phyloP scores from a whole-genome alignment of 2,888 invertebrate genomes.

The Eumerus sabulonum region DNA sequence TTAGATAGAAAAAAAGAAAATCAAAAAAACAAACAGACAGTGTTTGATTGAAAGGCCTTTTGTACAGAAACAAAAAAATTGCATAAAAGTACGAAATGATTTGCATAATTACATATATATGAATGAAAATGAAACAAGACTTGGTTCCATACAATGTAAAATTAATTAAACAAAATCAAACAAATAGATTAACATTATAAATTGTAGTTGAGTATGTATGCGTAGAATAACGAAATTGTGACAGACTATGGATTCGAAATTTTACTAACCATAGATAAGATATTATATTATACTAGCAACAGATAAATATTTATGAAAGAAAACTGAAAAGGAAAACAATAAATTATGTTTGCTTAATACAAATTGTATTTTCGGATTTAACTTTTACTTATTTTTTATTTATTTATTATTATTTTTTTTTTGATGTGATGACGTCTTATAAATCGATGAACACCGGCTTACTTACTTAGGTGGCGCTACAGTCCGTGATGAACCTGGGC shows the following conservation, averaged over 20 bases:
- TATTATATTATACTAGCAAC: slow-evolving; percentile 10
- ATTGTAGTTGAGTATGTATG: slow-evolving; percentile 37
- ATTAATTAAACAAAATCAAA: slow-evolving; percentile 16
- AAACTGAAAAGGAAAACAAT: slow-evolving; percentile 29
- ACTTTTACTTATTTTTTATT: not conserved
- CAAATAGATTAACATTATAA: slow-evolving; percentile 30
- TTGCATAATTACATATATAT: slow-evolving; percentile 52
- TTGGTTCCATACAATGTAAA: slow-evolving; percentile 41
- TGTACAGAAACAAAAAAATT: too few relatives aligned
- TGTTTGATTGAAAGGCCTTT: slow-evolving; percentile 36
- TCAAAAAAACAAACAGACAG: slow-evolving; percentile 5
- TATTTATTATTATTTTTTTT: not conserved
- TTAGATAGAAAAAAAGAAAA: slow-evolving; percentile 48
- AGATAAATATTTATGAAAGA: slow-evolving; percentile 34
- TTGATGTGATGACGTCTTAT: too few relatives aligned
- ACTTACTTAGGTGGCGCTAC: too few relatives aligned
- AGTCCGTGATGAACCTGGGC: too few relatives aligned
- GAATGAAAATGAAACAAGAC: slow-evolving; percentile 48
- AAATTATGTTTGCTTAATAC: slow-evolving; percentile 52
- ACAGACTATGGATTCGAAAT: slow-evolving; percentile 31
- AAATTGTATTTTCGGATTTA: not conserved
- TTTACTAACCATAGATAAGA: slow-evolving; percentile 17
- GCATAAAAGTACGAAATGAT: slow-evolving; percentile 34
- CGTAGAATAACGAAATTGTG: slow-evolving; percentile 40
- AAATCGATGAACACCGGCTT: too few relatives aligned